Base-by-base conservation (phyloP, 1,140 invertebrate genomes). In the Asobara japonica region DNA sequence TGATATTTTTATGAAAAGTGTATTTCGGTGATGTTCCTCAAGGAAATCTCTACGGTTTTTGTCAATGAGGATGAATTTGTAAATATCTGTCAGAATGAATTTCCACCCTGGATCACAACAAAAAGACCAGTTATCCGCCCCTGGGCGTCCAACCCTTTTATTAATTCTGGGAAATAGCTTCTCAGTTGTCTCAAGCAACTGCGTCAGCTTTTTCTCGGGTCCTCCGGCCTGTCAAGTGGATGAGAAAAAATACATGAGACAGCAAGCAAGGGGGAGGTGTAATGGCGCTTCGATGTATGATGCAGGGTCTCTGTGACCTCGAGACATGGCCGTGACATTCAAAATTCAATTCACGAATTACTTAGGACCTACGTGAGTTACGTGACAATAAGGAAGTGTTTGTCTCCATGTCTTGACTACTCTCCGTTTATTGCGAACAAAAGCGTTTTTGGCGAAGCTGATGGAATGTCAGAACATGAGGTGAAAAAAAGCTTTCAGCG, bases 261-360 rank as follows among this genome's bases (percentile, higher is more conserved):
- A 5, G 1, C 1, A 1, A 60, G 25, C 7, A 60, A 25, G 5
- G 7, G 18, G 4, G 4, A 48, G 45, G 30, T 25, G 51, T 60
- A 29, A 18, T n/a, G 18, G 48, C 4, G 48, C 4, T 51, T 1
- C 18, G 18, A 22, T 56, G 7, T 56, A 25, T 56, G 51, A 56
- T 56, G 51, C 51, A 56, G 51, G 25, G 22, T 2, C 36, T 45
- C 16, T 56, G 22, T 25, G 51, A 56, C 51, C 51, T 56, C 51
- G 51, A 56, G 51, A 56, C 51, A 10, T 56, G 11, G 51, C 20
- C 20, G 79, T 67, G 71, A 73, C 73, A 73, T 71, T 74, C 65
- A 72, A 69, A 76, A 83, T 82, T 83, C 80, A 75, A 75, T 79
- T 75, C 80, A 79, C 78, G 78, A 83, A 80, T 81, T 80, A 81